Evolutionary conservation across 2,113 vertebrate genomes (phyloP).

Genomic region (Acanthisitta chloris): DNA sequence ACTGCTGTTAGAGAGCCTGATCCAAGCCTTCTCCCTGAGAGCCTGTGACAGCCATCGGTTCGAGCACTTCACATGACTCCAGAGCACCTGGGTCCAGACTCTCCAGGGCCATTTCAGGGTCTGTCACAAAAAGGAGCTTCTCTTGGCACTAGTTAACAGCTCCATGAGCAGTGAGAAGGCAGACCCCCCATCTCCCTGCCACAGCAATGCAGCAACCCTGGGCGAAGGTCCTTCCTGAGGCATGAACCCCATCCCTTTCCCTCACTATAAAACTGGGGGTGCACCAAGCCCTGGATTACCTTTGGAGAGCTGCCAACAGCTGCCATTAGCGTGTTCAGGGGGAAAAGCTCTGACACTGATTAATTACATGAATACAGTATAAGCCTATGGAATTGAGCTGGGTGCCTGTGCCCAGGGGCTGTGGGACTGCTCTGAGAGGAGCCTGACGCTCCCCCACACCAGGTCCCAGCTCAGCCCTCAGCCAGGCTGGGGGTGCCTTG

Average conservation of each 20-base stretch:
- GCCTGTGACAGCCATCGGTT: no score
- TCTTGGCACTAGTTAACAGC: not conserved
- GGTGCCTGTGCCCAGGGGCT: rapidly evolving
- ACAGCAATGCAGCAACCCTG: not conserved
- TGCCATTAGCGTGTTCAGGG: not conserved
- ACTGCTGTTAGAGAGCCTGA: not conserved
- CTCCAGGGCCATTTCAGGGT: not conserved
- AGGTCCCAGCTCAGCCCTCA: not conserved
- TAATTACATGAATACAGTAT: not conserved
- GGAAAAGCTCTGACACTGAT: not conserved
- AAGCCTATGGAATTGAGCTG: rapidly evolving
- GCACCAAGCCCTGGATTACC: not conserved
- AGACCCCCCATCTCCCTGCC: no score
- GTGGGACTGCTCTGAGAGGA: not conserved
- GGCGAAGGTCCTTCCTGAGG: not conserved
- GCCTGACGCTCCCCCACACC: no score
- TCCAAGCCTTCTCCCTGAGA: not conserved
- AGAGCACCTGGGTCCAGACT: not conserved
- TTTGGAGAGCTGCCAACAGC: not conserved
- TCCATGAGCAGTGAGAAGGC: not conserved
- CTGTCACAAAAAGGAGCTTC: not conserved
- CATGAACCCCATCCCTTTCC: no score
- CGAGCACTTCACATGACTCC: not conserved
- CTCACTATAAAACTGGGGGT: not conserved
- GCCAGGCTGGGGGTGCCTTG: rapidly evolving